phyloP scores from a whole-genome alignment of 2,797 vertebrate genomes.

The Sebastes wilsoni region DNA sequence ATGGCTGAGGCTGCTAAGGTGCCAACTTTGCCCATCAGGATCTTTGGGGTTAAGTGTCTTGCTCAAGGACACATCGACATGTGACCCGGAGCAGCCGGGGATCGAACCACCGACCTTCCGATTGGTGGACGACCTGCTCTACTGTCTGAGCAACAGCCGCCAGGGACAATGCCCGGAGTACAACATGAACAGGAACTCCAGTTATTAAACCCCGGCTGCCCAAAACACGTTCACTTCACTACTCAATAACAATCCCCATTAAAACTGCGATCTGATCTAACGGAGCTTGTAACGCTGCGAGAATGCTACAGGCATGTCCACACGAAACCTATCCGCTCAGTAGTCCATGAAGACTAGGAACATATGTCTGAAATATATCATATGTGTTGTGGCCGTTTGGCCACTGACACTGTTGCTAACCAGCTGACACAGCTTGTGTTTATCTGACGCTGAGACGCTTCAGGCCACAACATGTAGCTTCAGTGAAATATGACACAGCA shows the following conservation, averaged over 20 bases:
- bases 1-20: no score
- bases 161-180: background rate
- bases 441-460: background rate
- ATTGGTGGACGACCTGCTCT: no score
- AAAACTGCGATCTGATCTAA: background rate
- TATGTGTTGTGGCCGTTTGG: no score
- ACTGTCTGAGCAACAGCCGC: no score
- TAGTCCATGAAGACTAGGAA: background rate
- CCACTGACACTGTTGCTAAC: background rate
- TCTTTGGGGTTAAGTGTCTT: no score
- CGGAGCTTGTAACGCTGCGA: background rate
- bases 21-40: no score
- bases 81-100: no score
- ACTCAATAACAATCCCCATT: background rate
- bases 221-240: background rate
- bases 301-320: background rate
- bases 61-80: no score
- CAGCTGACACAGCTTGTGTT: background rate
- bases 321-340: background rate
- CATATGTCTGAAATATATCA: no score
- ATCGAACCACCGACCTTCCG: no score
- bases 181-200: background rate
- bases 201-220: no score
- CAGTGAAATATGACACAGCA: slow-evolving; percentile 34
- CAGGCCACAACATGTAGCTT: background rate